These are phyloP conservation scores for Orestias chungarensis DNA, from an alignment of 2,797 vertebrate species.

Conservation along the genomic window DNA sequence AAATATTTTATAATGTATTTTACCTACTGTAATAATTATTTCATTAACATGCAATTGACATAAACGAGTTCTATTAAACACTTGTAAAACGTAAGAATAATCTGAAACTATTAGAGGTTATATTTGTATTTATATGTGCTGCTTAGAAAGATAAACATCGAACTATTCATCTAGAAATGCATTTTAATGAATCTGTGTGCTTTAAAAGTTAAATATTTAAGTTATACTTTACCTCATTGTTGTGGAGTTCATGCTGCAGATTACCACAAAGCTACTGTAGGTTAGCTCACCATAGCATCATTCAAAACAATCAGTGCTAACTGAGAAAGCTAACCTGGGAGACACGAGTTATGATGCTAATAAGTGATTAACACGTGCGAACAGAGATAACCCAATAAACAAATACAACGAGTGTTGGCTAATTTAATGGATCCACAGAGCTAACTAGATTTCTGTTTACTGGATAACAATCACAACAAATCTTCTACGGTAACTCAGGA, in stretches of 20 bases:
- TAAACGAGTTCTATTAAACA: not conserved
- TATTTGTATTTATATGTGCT: not conserved
- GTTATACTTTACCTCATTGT: constrained; percentile 68
- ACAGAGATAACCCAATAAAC: not conserved
- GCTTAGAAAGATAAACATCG: not conserved
- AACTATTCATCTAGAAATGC: not conserved
- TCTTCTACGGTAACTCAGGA: constrained; percentile 39
- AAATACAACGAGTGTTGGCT: not conserved
- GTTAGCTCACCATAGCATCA: constrained; percentile 54
- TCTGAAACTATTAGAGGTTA: not conserved
- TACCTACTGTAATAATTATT: not conserved
- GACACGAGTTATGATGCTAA: not conserved
- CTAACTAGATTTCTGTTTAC: constrained; percentile 55
- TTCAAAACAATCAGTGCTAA: constrained; percentile 16
- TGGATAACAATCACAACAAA: constrained; percentile 68
- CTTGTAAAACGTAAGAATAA: not conserved
- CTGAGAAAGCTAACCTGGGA: not conserved
- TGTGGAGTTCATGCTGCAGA: constrained; percentile 61
- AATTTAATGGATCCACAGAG: constrained; percentile 18
- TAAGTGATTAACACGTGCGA: not conserved
- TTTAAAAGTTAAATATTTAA: not conserved
- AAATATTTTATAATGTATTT: not conserved
- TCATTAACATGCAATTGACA: not conserved
- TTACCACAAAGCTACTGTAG: constrained; percentile 46
- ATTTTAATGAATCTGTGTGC: not conserved